Evolutionary conservation across 2,113 vertebrate species (phyloP), one percentile per base, ranked within the genome.

Genomic region (Grammomys surdaster): DNA sequence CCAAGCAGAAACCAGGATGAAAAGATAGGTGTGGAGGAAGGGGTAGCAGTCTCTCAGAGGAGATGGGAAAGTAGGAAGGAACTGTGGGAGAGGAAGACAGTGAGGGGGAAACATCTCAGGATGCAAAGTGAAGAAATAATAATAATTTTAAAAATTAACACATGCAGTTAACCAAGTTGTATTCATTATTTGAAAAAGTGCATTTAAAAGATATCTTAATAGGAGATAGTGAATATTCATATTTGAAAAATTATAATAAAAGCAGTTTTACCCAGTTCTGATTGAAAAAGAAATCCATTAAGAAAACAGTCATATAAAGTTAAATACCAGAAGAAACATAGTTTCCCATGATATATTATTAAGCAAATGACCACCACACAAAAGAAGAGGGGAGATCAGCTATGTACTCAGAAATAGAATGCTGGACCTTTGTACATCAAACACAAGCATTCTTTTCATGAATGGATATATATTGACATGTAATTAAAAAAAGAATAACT

Each of bases 401-500:
- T 73, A 3, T 19, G 3, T 2, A 36, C 14, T 14, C 16, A 48
- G 5, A 75, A 7, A 4, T 1, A 14, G 10, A 58, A 19, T 0
- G 0, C 17, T 19, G 19, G 5, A 1, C 0, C 14, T 77, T 40
- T 13, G 2, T 28, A 2, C 1, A 1, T 2, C 3, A 67, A 43
- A 46, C 17, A 26, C 22, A 33, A 28, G 17, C 54, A 1, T 28
- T 4, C 20, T 14, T 77, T 5, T 6, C 28, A 31, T 28, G 69
- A 33, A 33, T 7, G 5, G 36, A 3, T 14, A n/a, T 17, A 17
- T 26, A 7, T 7, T 51, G 26, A 17, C 9, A 43, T 7, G 13
- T 10, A 56, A 75, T 17, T 51, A n/a, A 19, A 17, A 11, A 17
- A 48, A 56, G n/a, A 14, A 17, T 24, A 88, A n/a, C 33, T 36